These are phyloP conservation scores for Cydia pomonella DNA, from an alignment of 1,140 invertebrate species.

Conservation along the genomic window DNA sequence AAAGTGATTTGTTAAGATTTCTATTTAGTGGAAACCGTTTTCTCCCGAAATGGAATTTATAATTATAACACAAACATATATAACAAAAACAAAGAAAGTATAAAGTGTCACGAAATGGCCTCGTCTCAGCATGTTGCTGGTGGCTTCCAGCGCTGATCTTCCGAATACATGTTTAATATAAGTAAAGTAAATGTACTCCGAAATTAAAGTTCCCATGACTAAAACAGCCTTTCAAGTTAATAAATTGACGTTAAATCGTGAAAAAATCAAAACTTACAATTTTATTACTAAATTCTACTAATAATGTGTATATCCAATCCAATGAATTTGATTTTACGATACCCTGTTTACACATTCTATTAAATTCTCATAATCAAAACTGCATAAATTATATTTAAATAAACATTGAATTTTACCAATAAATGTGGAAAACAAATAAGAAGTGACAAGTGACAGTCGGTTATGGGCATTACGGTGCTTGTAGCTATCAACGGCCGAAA, in stretches of 20 bases:
- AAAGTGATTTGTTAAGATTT: no score
- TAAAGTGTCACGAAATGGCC: no score
- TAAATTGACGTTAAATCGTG: constrained; percentile 46
- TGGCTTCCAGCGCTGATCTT: no score
- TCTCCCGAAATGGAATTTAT: no score
- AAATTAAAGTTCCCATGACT: constrained; percentile 10
- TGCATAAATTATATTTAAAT: constrained; percentile 58
- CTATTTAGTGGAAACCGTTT: no score
- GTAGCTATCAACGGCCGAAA: constrained; percentile 57
- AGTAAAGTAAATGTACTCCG: no score
- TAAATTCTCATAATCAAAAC: constrained; percentile 63
- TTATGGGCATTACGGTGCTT: constrained; percentile 44
- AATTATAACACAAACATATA: no score
- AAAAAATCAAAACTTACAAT: constrained; percentile 50
- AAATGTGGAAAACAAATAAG: constrained; percentile 57
- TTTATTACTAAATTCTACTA: constrained; percentile 46
- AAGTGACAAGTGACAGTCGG: constrained; percentile 43
- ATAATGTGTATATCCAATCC: constrained; percentile 48
- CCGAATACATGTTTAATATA: no score
- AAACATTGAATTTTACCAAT: constrained; percentile 50
- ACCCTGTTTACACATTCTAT: constrained; percentile 54
- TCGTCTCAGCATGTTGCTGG: no score
- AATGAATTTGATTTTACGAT: constrained; percentile 51
- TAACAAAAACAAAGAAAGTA: no score
- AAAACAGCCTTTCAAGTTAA: constrained; percentile 20